Base-by-base conservation (phyloP, 1,140 invertebrate genomes). In the Daktulosphaira vitifoliae region DNA sequence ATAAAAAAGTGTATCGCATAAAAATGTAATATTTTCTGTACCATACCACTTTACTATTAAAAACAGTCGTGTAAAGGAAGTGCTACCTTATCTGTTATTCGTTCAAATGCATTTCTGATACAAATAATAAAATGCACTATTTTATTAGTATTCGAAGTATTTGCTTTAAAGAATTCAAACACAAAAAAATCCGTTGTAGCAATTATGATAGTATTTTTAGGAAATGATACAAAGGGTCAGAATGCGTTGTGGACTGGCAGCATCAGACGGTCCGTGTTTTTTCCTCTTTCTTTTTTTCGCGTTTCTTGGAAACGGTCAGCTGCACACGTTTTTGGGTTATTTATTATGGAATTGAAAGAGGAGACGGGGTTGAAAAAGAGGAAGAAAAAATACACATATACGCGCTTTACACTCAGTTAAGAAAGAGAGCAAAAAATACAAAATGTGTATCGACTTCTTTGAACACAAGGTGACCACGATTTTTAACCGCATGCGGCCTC, bases 241-340 rank as follows among this genome's bases (percentile, higher is more conserved):
- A 37, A 48, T 29, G 23, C 37, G 46, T 62, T 62, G 39, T 62
- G 42, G 42, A 44, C 56, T 62, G 56, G 56, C 46, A 48, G 11
- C 9, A 7, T 37, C 54, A 39, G 39, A 22, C 54, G 25, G 56
- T 44, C 16, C 42, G 26, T 48, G 23, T 59, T 44, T 26, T 59
- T 22, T 22, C 25, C 23, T 51, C 23, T 51, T 15, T 59, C 53
- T 59, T 44, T 44, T 56, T 62, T 62, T 62, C 56, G 56, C 56
- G 56, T 46, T 62, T 62, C 56, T 62, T 6, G 56, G 56, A 62
- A 62, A 48, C 42, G 56, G 56, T 62, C 56, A 62, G 56, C 56
- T 62, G 56, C 56, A 62, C 56, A 62, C 56, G 56, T 62, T 62
- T 62, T 62, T 62, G 56, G 56, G 56, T 62, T 62, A 62, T 62